Conservation (phyloP, 2,113 vertebrate genomes). For the Pao palembangensis region DNA sequence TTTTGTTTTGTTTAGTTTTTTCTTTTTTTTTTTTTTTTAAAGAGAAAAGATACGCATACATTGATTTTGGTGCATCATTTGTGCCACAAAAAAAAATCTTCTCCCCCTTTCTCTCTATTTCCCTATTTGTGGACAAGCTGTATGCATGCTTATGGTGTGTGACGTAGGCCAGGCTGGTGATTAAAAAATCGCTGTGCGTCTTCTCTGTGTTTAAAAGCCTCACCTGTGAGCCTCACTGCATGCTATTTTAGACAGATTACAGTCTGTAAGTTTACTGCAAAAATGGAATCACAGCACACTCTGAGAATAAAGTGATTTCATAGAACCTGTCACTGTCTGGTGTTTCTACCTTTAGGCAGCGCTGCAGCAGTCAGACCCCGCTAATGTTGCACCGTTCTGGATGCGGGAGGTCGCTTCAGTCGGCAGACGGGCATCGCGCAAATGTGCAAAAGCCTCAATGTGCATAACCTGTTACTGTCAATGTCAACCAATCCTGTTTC, state of each 20-base stretch:
- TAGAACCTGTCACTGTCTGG: slow-evolving; percentile 71
- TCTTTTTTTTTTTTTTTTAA: slow-evolving; percentile 71
- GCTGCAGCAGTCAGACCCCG: slow-evolving; percentile 1
- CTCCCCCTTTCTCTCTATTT: slow-evolving; percentile 42
- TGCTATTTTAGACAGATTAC: slow-evolving; percentile 80
- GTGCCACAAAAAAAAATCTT: slow-evolving; percentile 55
- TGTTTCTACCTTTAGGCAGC: slow-evolving; percentile 60
- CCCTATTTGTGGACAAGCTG: slow-evolving; percentile 67
- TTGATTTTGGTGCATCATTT: slow-evolving; percentile 71
- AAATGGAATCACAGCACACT: slow-evolving; percentile 89
- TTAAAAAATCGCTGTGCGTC: slow-evolving; percentile 68
- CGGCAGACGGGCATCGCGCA: slow-evolving; percentile 17
- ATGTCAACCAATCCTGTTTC: slow-evolving; percentile 44
- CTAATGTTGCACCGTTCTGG: slow-evolving; percentile 10
- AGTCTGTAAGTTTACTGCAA: slow-evolving; percentile 82
- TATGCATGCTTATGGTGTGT: slow-evolving; percentile 80
- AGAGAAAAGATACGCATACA: not conserved
- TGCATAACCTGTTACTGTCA: slow-evolving; percentile 51
- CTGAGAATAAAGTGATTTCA: slow-evolving; percentile 82
- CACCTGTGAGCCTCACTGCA: slow-evolving; percentile 86
- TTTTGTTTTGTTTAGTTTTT: too few relatives aligned
- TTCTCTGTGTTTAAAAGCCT: slow-evolving; percentile 74
- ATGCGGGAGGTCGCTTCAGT: slow-evolving; percentile 1
- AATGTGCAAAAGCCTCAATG: slow-evolving; percentile 48
- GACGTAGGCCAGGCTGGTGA: slow-evolving; percentile 73